These are phyloP conservation scores for Siniperca knerii DNA, from an alignment of 2,113 vertebrate species.

Conservation along the genomic window DNA sequence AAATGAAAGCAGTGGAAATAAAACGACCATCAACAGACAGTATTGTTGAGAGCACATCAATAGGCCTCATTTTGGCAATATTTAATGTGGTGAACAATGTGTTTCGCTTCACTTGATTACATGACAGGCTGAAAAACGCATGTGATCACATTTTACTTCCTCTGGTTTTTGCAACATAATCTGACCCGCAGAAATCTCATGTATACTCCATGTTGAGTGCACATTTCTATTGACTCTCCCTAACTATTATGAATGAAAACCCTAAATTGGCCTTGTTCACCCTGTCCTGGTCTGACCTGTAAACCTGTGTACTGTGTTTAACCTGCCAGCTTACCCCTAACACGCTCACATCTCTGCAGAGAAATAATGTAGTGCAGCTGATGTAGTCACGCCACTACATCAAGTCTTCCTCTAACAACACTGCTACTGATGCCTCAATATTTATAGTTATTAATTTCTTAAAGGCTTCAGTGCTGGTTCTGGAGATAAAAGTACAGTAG, in stretches of 20 bases:
- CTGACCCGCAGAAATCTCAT: neutral
- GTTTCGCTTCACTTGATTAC: conserved; percentile 10
- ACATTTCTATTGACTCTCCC: neutral
- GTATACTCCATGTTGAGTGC: neutral
- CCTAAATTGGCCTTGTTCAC: conserved; percentile 28
- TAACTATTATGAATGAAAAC: conserved; percentile 36
- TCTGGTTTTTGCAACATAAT: neutral
- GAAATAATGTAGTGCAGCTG: neutral
- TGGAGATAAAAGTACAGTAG: conserved; percentile 25
- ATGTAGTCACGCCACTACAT: conserved; percentile 2
- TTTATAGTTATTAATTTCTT: conserved; percentile 38
- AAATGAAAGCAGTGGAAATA: conserved; percentile 35
- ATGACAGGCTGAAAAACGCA: neutral
- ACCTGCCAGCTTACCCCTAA: conserved; percentile 25
- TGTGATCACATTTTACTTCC: neutral
- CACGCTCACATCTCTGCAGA: conserved; percentile 2
- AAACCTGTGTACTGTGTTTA: conserved; percentile 21
- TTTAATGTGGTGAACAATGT: conserved; percentile 25
- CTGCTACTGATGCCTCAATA: conserved; percentile 10
- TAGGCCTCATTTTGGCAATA: conserved; percentile 32
- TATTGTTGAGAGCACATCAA: conserved; percentile 29
- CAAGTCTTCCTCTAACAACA: neutral
- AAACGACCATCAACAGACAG: neutral
- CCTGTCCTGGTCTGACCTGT: conserved; percentile 30
- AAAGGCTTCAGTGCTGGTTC: neutral